Evolutionary conservation across 2,113 vertebrate genomes (phyloP).

Genomic region (Eira barbara): DNA sequence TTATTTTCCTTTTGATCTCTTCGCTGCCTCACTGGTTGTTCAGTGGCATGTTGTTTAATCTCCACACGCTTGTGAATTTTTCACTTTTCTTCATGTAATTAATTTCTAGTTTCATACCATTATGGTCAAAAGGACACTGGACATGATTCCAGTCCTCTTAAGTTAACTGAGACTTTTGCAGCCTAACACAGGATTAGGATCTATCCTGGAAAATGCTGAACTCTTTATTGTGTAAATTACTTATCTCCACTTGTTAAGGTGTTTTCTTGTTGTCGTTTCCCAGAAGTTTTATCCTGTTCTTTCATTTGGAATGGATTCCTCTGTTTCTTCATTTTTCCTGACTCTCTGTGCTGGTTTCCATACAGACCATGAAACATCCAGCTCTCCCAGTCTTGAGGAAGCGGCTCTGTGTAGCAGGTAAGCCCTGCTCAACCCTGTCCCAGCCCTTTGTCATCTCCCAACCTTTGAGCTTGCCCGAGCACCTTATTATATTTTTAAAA

Average conservation of each 20-base stretch:
- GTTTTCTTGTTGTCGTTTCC: not conserved
- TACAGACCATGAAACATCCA: not conserved
- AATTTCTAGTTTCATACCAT: not conserved
- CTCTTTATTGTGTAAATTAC: not conserved
- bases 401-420: no score
- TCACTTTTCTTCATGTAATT: not conserved
- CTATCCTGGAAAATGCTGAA: not conserved
- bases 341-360: not conserved
- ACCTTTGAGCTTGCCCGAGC: not conserved
- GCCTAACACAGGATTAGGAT: not conserved
- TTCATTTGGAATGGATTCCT: not conserved
- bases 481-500: not conserved
- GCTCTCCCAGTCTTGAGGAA: not conserved
- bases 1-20: not conserved
- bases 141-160: not conserved
- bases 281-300: not conserved
- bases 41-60: not conserved
- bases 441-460: not conserved
- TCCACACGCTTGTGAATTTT: not conserved
- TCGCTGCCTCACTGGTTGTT: not conserved
- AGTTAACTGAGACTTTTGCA: not conserved
- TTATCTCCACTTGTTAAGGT: not conserved
- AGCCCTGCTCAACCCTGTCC: not conserved
- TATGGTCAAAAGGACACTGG: not conserved
- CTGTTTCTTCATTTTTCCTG: not conserved